These are phyloP conservation scores for Vollenhovia emeryi DNA, from an alignment of 1,140 invertebrate species.

Conservation along the genomic window DNA sequence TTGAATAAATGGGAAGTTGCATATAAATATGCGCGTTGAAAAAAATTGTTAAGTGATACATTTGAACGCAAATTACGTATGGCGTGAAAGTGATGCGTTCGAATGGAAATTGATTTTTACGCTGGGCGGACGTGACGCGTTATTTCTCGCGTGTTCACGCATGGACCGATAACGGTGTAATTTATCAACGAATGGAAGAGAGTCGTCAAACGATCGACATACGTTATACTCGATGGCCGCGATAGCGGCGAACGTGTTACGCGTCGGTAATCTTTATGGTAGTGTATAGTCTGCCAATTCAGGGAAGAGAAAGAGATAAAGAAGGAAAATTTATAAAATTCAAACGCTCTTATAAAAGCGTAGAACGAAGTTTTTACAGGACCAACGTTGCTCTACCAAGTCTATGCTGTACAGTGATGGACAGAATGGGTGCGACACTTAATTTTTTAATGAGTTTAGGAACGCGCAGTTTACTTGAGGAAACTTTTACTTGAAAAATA, in stretches of 20 bases:
- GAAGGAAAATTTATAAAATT: slow-evolving; percentile 11
- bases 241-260: slow-evolving; percentile 8
- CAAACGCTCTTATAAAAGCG: slow-evolving; percentile 15
- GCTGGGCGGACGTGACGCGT: neutral
- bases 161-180: slow-evolving; percentile 41
- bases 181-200: slow-evolving; percentile 52
- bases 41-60: slow-evolving; percentile 30
- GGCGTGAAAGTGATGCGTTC: slow-evolving; percentile 13
- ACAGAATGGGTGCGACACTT: too few relatives aligned
- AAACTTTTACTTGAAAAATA: too few relatives aligned
- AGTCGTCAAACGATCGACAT: slow-evolving; percentile 48
- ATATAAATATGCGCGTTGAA: neutral
- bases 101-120: slow-evolving; percentile 49
- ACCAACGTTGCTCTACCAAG: neutral
- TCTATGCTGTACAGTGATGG: too few relatives aligned
- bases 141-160: slow-evolving; percentile 56
- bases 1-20: neutral
- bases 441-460: too few relatives aligned
- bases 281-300: neutral
- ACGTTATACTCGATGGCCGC: slow-evolving; percentile 34
- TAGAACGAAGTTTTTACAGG: neutral
- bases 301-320: neutral
- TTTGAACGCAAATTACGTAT: slow-evolving; percentile 23
- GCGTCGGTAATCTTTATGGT: slow-evolving; percentile 3
- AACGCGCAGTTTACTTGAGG: too few relatives aligned